Conservation (phyloP, 23 tunicate genomes). For the Aplidium turbinatum region DNA sequence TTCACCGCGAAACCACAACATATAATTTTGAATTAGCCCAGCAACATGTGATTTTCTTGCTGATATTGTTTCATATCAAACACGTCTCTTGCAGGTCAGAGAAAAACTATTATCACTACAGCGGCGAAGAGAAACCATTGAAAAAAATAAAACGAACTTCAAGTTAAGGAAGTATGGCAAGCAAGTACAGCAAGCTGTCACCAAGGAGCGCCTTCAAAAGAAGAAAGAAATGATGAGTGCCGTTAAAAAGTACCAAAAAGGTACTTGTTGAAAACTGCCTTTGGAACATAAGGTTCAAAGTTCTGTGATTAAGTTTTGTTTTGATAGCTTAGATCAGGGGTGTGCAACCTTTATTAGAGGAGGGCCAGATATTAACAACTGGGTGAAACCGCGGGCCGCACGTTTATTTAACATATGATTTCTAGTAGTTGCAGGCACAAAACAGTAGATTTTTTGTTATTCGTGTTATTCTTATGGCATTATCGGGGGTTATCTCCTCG, state of each 20-base stretch:
- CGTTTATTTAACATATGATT: too few species aligned
- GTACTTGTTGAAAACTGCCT: constrained; percentile 33
- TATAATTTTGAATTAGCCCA: too few species aligned
- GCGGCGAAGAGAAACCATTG: constrained; percentile 51
- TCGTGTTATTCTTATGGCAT: too few species aligned
- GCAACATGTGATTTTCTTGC: too few species aligned
- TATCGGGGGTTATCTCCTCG: too few species aligned
- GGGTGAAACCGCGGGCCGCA: too few species aligned
- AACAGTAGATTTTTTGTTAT: too few species aligned
- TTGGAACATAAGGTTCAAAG: neutral
- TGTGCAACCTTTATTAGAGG: too few species aligned
- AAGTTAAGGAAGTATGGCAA: constrained; percentile 80
- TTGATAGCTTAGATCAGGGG: neutral
- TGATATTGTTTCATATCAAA: too few species aligned
- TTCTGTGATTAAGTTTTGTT: neutral
- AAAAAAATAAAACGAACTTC: constrained; percentile 46
- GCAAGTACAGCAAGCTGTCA: constrained; percentile 76
- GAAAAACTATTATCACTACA: constrained; percentile 60
- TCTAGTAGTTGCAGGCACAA: too few species aligned
- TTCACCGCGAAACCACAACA: too few species aligned
- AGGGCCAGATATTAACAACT: too few species aligned
- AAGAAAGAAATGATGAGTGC: constrained; percentile 76
- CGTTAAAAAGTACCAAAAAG: constrained; percentile 79
- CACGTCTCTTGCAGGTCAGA: constrained; percentile 71
- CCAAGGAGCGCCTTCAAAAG: constrained; percentile 63